Conservation (phyloP, 2,113 vertebrate species). For the Psittacara wagleri region DNA sequence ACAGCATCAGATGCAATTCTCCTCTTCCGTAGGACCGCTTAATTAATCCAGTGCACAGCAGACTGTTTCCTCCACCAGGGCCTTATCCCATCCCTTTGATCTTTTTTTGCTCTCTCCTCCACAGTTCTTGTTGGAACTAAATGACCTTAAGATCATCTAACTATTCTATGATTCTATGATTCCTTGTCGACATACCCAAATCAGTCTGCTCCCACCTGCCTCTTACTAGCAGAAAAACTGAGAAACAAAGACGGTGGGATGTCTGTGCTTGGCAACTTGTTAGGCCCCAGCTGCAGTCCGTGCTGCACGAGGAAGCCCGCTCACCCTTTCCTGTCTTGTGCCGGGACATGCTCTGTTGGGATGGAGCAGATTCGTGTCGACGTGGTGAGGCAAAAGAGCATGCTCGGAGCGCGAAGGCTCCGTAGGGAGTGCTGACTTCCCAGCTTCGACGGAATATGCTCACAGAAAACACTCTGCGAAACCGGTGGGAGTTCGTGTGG, state of each 20-base stretch:
- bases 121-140: not conserved
- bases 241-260: not conserved
- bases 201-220: not conserved
- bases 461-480: not conserved
- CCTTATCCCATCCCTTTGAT: not conserved
- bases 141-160: too few species aligned
- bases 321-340: not conserved
- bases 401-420: not conserved
- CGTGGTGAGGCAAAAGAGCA: not conserved
- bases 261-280: too few species aligned
- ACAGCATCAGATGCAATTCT: fast-evolving
- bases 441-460: too few species aligned
- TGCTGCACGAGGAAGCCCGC: not conserved
- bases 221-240: not conserved
- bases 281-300: not conserved
- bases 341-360: fast-evolving
- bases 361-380: fast-evolving
- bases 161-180: too few species aligned
- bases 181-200: not conserved
- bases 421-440: not conserved
- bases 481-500: fast-evolving
- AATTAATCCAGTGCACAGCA: not conserved
- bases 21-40: fast-evolving
- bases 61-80: fast-evolving
- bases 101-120: not conserved